Conservation (phyloP, 1,140 invertebrate genomes). For the Heliothis virescens region DNA sequence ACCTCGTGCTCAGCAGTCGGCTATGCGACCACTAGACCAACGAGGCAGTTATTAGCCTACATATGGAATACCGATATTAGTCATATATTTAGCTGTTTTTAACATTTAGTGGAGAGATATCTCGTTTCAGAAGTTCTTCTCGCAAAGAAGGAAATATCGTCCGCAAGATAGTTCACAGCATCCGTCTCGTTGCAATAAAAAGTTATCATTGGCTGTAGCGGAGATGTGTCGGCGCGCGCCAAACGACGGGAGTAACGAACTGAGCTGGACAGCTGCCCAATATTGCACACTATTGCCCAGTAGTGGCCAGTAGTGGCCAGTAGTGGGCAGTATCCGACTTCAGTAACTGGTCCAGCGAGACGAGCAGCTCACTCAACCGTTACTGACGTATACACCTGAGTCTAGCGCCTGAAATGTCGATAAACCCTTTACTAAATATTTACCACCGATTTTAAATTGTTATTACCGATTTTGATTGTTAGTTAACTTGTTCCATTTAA, state of each 20-base stretch:
- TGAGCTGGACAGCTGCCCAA: slow-evolving; percentile 17
- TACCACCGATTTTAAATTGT: too few relatives aligned
- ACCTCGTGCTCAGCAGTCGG: too few relatives aligned
- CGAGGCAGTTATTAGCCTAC: too few relatives aligned
- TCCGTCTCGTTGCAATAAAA: slow-evolving; percentile 5
- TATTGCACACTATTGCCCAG: background rate
- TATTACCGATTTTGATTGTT: too few relatives aligned
- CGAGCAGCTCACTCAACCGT: background rate
- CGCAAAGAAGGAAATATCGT: background rate
- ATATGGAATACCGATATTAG: too few relatives aligned
- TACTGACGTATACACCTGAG: too few relatives aligned
- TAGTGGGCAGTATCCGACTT: background rate
- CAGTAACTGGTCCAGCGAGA: background rate
- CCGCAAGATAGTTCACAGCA: background rate
- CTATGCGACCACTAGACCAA: too few relatives aligned
- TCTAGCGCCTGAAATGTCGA: too few relatives aligned
- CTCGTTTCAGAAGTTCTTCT: background rate
- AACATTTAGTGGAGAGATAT: too few relatives aligned
- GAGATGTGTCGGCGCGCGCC: slow-evolving; percentile 14
- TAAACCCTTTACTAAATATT: too few relatives aligned
- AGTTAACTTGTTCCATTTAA: too few relatives aligned
- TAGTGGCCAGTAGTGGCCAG: background rate
- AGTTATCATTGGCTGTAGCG: background rate
- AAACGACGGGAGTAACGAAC: background rate
- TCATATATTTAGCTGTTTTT: too few relatives aligned